Conservation (phyloP, 2,113 vertebrate genomes). For the Anser cygnoides region DNA sequence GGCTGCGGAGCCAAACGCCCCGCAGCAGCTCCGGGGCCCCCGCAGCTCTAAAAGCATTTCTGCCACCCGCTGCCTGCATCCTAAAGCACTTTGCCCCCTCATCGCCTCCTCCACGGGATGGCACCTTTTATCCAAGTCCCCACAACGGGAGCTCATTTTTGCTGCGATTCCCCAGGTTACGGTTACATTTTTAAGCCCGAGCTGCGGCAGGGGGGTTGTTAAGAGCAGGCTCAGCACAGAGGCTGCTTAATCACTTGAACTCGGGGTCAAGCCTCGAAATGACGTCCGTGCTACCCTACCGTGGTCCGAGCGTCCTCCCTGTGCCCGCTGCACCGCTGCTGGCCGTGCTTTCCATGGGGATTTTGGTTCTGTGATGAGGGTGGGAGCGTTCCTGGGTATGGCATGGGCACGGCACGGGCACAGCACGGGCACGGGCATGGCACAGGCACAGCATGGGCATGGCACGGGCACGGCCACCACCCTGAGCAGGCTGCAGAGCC, state of each 20-base stretch:
- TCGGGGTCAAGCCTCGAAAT: background rate
- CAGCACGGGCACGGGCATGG: background rate
- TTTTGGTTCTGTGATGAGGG: rapidly evolving
- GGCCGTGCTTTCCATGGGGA: rapidly evolving
- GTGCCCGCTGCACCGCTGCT: background rate
- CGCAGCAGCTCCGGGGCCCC: background rate
- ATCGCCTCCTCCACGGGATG: background rate
- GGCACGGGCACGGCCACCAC: background rate
- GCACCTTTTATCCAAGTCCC: background rate
- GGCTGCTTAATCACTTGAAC: background rate
- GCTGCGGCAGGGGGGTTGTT: background rate
- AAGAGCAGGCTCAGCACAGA: background rate
- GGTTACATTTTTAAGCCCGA: background rate
- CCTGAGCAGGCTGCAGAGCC: background rate
- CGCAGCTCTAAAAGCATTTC: background rate
- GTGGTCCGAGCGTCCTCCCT: background rate
- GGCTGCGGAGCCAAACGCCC: rapidly evolving
- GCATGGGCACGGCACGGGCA: background rate
- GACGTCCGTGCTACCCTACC: background rate
- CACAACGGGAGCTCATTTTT: background rate
- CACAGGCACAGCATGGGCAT: rapidly evolving
- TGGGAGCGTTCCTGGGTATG: rapidly evolving
- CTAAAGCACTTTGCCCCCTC: background rate
- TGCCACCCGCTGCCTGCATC: background rate
- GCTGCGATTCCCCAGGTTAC: background rate